These are phyloP conservation scores for Cathartes aura DNA, from an alignment of 2,113 vertebrate genomes.

Conservation along the genomic window DNA sequence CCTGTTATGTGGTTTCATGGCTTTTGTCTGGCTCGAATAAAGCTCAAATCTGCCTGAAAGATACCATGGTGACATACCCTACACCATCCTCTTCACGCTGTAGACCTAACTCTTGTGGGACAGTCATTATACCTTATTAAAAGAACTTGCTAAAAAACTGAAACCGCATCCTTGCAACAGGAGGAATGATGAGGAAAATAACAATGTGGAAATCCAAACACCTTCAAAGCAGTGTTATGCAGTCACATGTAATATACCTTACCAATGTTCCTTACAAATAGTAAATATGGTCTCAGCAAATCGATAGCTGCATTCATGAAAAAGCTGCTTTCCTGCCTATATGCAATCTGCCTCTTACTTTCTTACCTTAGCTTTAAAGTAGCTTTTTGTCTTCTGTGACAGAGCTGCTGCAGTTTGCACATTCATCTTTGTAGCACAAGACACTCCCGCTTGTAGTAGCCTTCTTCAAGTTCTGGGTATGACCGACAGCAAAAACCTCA, in stretches of 20 bases:
- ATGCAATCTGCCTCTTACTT: not conserved
- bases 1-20: not conserved
- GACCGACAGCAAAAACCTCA: conserved; percentile 14
- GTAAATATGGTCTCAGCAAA: not conserved
- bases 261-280: not conserved
- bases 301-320: not conserved
- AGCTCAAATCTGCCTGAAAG: not conserved
- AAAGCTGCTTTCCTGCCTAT: not conserved
- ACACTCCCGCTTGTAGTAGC: not conserved
- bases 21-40: conserved; percentile 9
- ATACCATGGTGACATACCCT: not conserved
- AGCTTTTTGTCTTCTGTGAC: not conserved
- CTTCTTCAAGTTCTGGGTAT: not conserved
- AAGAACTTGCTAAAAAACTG: not conserved
- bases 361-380: not conserved
- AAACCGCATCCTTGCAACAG: not conserved
- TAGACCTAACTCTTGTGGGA: not conserved
- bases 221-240: not conserved
- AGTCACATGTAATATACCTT: not conserved
- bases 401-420: not conserved
- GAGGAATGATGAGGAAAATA: not conserved
- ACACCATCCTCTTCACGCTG: fast-evolving
- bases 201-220: not conserved
- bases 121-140: not conserved
- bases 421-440: not conserved